Base-by-base conservation (phyloP, 92 coral and sea anemone species). In the Pocillopora grandis region DNA sequence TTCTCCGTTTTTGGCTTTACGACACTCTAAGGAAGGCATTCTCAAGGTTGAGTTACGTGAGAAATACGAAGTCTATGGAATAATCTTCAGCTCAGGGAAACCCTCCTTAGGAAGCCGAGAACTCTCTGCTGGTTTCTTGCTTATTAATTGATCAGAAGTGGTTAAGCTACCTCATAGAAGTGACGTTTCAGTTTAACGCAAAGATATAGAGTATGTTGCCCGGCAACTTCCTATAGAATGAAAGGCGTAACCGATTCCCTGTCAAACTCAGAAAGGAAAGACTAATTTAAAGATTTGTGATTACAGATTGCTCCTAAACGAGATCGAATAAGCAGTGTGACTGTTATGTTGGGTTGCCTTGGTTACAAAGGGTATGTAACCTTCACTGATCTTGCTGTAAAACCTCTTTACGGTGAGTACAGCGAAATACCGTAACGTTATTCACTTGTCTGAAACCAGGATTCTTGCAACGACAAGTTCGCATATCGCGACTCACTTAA, bases 291-390 rank as follows among this genome's bases (percentile, higher is more conserved):
- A 7, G 19, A 70, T 17, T 70, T 20, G 23, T 55, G 9, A 21
- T 75, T 75, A 35, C 64, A 83, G 86, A 83, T 83, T 48, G 63
- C 80, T 9, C 86, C 74, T 16, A 52, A 59, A 36, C 83, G 70
- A 9, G 83, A 76, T 58, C 82, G 48, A 61, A 84, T 84, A 37
- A 76, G 48, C 59, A 84, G 82, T 58, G 83, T 77, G 2, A 77
- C 88, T 0, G 83, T 84, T 16, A 84, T 84, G 88, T 52, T 84
- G 27, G 88, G 88, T 18, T 84, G 88, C 49, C 59, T 84, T 76
- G 88, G 88, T 56, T 84, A 76, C 19, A 76, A 84, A 12, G 88
- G 88, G 15, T 84, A 66, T 57, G 83, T 84, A 31, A 77, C 76
- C 59, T 84, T 84, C 42, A 84, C 88, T 35, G 83, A 84, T 70